These are phyloP conservation scores for Microplitis deprimator DNA, from an alignment of 2,888 invertebrate genomes.

Conservation along the genomic window DNA sequence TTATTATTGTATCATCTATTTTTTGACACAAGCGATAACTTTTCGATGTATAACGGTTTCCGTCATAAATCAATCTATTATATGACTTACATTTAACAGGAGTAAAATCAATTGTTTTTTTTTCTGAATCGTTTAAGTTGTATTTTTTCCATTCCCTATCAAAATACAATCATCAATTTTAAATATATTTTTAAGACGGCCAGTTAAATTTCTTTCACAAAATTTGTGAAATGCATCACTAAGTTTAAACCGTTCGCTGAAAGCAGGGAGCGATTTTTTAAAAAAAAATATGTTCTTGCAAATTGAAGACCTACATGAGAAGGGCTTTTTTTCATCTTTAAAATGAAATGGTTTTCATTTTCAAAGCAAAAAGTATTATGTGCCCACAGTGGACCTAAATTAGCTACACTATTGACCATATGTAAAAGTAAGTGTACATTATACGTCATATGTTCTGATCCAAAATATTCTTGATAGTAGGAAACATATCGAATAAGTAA, in stretches of 20 bases:
- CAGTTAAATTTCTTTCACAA: slow-evolving; percentile 18
- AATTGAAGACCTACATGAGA: slow-evolving; percentile 23
- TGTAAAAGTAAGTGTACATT: slow-evolving; percentile 34
- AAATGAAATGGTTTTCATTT: slow-evolving; percentile 25
- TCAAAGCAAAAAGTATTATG: slow-evolving; percentile 34
- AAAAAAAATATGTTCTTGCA: slow-evolving; percentile 27
- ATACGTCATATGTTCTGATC: slow-evolving; percentile 25
- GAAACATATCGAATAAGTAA: slow-evolving; percentile 22
- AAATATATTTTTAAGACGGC: slow-evolving; percentile 5
- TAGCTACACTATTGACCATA: slow-evolving; percentile 14
- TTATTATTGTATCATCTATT: too few relatives aligned
- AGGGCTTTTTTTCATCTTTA: slow-evolving; percentile 32
- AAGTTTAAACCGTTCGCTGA: background rate
- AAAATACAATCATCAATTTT: slow-evolving; percentile 16
- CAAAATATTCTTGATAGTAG: slow-evolving; percentile 29
- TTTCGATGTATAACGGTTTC: too few relatives aligned
- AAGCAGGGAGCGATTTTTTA: slow-evolving; percentile 8
- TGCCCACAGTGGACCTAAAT: slow-evolving; percentile 33
- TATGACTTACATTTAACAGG: too few relatives aligned
- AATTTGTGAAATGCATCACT: slow-evolving; percentile 23
- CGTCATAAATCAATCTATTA: too few relatives aligned
- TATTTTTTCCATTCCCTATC: too few relatives aligned
- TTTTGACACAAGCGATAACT: too few relatives aligned
- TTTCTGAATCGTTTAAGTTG: background rate
- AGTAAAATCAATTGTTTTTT: too few relatives aligned